phyloP scores from a whole-genome alignment of 1,140 invertebrate species.

The Pachypeltis micranthus region DNA sequence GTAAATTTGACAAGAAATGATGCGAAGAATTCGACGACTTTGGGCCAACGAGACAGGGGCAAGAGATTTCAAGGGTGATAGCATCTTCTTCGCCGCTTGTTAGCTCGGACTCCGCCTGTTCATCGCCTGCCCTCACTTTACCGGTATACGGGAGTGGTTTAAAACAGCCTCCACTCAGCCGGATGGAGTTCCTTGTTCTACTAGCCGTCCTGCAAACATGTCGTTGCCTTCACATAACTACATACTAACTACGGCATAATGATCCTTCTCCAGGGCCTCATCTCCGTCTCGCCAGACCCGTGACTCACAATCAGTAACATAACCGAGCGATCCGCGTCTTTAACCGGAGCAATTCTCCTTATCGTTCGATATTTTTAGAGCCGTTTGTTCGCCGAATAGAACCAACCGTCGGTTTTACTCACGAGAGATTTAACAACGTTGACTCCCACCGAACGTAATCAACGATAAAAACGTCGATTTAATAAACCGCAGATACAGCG shows the following conservation, averaged over 20 bases:
- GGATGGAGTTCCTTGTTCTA: neutral
- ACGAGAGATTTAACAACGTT: no score
- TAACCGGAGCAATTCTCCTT: no score
- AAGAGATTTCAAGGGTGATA: neutral
- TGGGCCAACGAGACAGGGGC: neutral
- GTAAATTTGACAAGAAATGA: no score
- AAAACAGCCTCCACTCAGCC: neutral
- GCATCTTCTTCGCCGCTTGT: neutral
- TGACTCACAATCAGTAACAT: no score
- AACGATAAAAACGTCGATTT: no score
- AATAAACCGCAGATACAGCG: no score
- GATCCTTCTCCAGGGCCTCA: neutral
- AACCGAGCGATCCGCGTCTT: no score
- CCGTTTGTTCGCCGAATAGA: no score
- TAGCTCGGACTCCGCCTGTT: neutral
- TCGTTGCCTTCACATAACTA: neutral
- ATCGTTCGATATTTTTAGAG: no score
- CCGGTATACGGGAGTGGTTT: neutral
- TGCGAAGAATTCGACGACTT: neutral
- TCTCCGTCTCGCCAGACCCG: no score
- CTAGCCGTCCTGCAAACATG: neutral
- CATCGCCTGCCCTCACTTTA: neutral
- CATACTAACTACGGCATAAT: neutral
- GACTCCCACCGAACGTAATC: no score
- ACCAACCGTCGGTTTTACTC: no score